Evolutionary conservation across 2,888 invertebrate genomes (phyloP), one percentile per base, ranked within the genome.

Genomic region (Himalopsyche tibetana): DNA sequence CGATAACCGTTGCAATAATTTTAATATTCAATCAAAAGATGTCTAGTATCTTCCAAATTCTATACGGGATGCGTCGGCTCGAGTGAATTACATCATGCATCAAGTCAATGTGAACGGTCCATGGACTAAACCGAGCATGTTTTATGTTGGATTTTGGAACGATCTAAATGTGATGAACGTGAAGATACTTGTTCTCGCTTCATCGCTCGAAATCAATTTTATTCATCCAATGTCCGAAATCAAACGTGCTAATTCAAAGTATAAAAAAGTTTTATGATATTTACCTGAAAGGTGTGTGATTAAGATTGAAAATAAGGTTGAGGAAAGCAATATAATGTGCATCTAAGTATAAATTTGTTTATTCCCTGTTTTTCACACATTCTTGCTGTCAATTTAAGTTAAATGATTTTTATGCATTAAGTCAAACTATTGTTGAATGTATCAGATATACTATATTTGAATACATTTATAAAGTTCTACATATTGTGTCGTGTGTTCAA

Each of bases 71-170:
- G 91, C 9, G 45, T 45, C 45, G 2, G 9, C 90, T 89, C 91
- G 90, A 86, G 90, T 90, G 2, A 86, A 82, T 80, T 88, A 40
- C 80, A 55, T 84, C 19, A 19, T 87, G 2, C 86, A 86, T 45
- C 90, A 91, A 51, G 90, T 90, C 36, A 92, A 91, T 83, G 90
- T 90, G 42, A 92, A 91, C 85, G 92, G 92, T 4, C 92, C 92
- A 89, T 93, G 93, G 93, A 92, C 93, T 83, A 93, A 93, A 85
- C 93, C 93, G 5, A 92, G 92, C 4, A 93, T 93, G 74, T 93
- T 93, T 90, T 93, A 93, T 87, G 93, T 93, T 81, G 93, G 93
- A 0, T 93, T 93, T 89, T 93, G 93, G 93, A 93, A 93, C 0
- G 93, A 93, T 90, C 93, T 93, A 90, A 93, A 93, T 89, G 93